phyloP scores from a whole-genome alignment of 92 coral and sea anemone genomes.

The Zoanthus sociatus region DNA sequence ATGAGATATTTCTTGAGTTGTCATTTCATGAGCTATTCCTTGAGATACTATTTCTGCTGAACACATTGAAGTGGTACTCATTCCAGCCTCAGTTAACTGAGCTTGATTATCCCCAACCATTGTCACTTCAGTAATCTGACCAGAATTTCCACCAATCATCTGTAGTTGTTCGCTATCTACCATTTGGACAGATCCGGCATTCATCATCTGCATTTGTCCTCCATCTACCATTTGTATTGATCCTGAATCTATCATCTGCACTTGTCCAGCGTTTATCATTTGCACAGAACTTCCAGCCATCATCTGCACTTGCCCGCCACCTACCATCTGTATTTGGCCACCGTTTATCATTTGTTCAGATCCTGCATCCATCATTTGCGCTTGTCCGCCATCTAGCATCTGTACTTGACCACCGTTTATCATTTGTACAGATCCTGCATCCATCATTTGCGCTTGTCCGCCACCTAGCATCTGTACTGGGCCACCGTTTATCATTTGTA shows the following conservation, averaged over 20 bases:
- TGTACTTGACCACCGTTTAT: not conserved
- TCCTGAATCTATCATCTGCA: conserved; percentile 11
- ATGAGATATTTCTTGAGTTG: not conserved
- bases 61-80: too few species aligned
- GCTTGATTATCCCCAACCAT: too few species aligned
- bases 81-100: too few species aligned
- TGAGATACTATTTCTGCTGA: not conserved
- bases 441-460: not conserved
- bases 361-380: not conserved
- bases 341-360: conserved; percentile 13
- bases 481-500: conserved; percentile 1
- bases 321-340: not conserved
- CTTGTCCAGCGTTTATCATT: conserved; percentile 3
- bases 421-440: conserved; percentile 20
- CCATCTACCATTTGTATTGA: conserved; percentile 15
- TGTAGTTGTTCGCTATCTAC: not conserved
- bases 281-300: not conserved
- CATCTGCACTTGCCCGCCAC: not conserved
- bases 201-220: not conserved
- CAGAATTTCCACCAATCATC: not conserved
- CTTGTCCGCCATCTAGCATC: not conserved
- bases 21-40: not conserved
- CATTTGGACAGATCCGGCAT: not conserved
- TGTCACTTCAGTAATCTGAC: not conserved
- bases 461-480: not conserved